Evolutionary conservation across 1,140 invertebrate genomes (phyloP).

Genomic region (Spodoptera litura): DNA sequence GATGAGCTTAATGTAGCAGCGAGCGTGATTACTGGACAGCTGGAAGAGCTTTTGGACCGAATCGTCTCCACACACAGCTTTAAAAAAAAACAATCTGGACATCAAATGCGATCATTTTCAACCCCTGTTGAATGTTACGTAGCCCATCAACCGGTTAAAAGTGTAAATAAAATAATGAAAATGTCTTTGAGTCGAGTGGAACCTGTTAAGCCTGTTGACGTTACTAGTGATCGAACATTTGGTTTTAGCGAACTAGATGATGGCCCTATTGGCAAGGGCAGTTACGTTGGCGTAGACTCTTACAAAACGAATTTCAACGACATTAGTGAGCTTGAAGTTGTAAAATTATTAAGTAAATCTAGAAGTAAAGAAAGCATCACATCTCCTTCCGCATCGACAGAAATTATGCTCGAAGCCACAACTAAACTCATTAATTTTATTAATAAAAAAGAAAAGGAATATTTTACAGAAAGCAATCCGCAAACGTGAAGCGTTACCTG

Average conservation of each 20-base stretch:
- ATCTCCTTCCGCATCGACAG: slow-evolving; percentile 13
- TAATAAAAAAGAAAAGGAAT: slow-evolving; percentile 70
- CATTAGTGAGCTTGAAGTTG: not conserved
- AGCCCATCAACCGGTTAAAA: slow-evolving; percentile 53
- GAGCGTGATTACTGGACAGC: slow-evolving; percentile 47
- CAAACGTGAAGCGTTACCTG: not conserved
- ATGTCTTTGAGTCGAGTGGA: slow-evolving; percentile 51
- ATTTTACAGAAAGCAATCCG: slow-evolving; percentile 19
- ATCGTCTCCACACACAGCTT: slow-evolving; percentile 51
- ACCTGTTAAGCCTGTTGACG: slow-evolving; percentile 29
- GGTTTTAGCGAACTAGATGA: slow-evolving; percentile 66
- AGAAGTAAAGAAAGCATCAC: not conserved
- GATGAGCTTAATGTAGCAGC: slow-evolving; percentile 49
- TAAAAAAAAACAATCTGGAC: slow-evolving; percentile 44
- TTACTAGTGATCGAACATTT: slow-evolving; percentile 49
- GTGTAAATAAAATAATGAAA: slow-evolving; percentile 55
- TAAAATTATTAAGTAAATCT: slow-evolving; percentile 12
- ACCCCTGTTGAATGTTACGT: slow-evolving; percentile 16
- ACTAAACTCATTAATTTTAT: slow-evolving; percentile 69
- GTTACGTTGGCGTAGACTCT: slow-evolving; percentile 18
- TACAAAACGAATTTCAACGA: slow-evolving; percentile 28
- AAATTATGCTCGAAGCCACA: slow-evolving; percentile 56
- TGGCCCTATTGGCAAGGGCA: slow-evolving; percentile 52
- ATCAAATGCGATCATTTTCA: not conserved
- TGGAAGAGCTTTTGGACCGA: slow-evolving; percentile 56